Evolutionary conservation across 2,113 vertebrate genomes (phyloP).

Genomic region (Cavia aperea): DNA sequence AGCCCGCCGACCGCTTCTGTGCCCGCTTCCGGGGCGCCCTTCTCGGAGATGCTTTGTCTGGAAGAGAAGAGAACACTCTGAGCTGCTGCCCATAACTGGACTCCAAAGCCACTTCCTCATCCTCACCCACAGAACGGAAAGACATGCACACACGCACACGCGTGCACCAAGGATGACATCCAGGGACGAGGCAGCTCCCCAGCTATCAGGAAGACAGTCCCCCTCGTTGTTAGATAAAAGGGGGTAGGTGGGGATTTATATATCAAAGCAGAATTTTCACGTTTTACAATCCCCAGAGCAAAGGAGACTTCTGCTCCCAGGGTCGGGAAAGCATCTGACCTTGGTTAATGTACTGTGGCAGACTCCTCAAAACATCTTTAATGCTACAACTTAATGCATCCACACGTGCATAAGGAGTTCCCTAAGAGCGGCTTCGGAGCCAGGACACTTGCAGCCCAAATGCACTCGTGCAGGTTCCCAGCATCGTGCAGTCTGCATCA

Average conservation of each 20-base stretch:
- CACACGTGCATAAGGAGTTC: neutral
- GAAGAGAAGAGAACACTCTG: constrained; percentile 33
- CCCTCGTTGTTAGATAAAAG: neutral
- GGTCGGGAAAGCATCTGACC: neutral
- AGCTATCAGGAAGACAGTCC: neutral
- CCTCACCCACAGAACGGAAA: neutral
- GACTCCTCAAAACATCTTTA: neutral
- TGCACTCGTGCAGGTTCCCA: neutral
- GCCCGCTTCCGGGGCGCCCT: constrained; percentile 92
- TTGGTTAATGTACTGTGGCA: neutral
- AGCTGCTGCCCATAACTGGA: neutral
- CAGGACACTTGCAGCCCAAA: neutral
- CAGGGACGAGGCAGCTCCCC: neutral
- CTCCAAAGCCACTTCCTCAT: neutral
- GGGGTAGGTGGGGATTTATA: too few species aligned
- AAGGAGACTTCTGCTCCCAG: neutral
- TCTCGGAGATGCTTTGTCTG: constrained; percentile 96
- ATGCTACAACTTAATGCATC: neutral
- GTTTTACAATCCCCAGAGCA: neutral
- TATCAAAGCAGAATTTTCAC: too few species aligned
- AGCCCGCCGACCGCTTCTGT: constrained; percentile 95
- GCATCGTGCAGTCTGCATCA: neutral
- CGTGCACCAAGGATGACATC: neutral
- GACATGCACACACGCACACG: neutral
- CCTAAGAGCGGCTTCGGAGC: neutral